Percentiles rank a stretch among this genome's conserved stretches.
phyloP scores from a whole-genome alignment of 1,140 invertebrate genomes.

The Rhagoletis zephyria region DNA sequence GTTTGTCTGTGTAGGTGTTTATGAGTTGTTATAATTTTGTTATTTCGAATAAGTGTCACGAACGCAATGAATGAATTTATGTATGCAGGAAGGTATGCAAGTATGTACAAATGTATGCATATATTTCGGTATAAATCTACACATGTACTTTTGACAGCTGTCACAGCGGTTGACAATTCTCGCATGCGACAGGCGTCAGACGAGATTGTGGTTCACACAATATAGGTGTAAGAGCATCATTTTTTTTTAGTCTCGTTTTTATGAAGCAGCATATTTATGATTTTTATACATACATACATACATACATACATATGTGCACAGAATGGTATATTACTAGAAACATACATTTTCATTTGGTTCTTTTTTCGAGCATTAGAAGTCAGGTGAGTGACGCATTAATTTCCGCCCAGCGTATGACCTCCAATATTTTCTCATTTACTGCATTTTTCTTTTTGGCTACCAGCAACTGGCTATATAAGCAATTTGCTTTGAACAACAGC shows the following conservation, averaged over 20 bases:
- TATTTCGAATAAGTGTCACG: slow-evolving; percentile 18
- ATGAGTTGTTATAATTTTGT: slow-evolving; percentile 35
- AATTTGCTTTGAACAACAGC: too few relatives aligned
- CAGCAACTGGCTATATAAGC: too few relatives aligned
- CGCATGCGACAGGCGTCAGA: slow-evolving; percentile 32
- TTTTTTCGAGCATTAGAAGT: too few relatives aligned
- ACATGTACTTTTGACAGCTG: slow-evolving; percentile 42
- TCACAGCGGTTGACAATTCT: slow-evolving; percentile 23
- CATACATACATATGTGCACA: too few relatives aligned
- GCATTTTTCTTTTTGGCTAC: not conserved
- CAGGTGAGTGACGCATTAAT: slow-evolving; percentile 23
- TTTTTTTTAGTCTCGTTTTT: too few relatives aligned
- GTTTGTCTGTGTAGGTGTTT: not conserved
- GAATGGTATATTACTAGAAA: not conserved
- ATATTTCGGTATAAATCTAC: not conserved
- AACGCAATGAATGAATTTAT: not conserved
- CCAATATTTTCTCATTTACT: not conserved
- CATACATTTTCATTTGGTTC: too few relatives aligned
- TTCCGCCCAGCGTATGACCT: not conserved
- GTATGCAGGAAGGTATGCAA: not conserved
- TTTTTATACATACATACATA: too few relatives aligned
- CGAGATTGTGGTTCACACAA: slow-evolving; percentile 23
- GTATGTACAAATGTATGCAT: not conserved
- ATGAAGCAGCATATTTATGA: too few relatives aligned
- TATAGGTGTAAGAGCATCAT: not conserved